Percentiles rank a stretch among this genome's conserved stretches.
phyloP scores from a whole-genome alignment of 2,113 vertebrate species.

The Ictalurus punctatus region DNA sequence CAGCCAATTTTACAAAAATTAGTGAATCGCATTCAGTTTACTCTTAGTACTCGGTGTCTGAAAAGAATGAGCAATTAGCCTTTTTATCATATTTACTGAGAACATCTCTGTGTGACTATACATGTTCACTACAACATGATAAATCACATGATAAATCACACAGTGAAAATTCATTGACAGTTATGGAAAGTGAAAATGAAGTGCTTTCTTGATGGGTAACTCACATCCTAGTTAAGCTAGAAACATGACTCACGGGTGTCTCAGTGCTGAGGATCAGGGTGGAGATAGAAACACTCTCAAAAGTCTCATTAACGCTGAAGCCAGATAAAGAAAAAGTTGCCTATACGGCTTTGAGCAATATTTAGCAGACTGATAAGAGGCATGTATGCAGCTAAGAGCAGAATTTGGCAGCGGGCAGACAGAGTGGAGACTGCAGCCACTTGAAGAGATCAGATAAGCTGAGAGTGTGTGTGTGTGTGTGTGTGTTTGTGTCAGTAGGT shows the following conservation, averaged over 20 bases:
- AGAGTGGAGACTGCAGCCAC: constrained; percentile 75
- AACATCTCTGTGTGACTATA: neutral
- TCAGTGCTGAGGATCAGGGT: neutral
- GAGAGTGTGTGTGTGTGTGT: constrained; percentile 32
- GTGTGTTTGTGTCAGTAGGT: constrained; percentile 26
- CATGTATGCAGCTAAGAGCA: constrained; percentile 50
- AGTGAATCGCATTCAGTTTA: neutral
- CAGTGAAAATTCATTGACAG: neutral
- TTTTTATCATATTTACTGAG: neutral
- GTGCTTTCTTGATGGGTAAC: constrained; percentile 37
- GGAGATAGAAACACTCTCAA: constrained; percentile 46
- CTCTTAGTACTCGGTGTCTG: too few species aligned
- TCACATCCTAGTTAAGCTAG: constrained; percentile 36
- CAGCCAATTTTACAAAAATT: neutral
- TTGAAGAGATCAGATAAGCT: constrained; percentile 71
- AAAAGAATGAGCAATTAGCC: neutral
- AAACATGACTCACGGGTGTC: constrained; percentile 21
- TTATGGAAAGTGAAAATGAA: constrained; percentile 40
- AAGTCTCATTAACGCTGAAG: constrained; percentile 39
- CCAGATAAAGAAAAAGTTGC: constrained; percentile 50
- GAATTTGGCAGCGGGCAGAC: constrained; percentile 71
- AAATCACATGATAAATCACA: neutral
- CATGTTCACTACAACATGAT: neutral
- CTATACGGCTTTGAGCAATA: constrained; percentile 51
- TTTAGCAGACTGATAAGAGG: constrained; percentile 67